Base-by-base conservation (phyloP, 2,888 invertebrate species). In the Melipona beecheii region DNA sequence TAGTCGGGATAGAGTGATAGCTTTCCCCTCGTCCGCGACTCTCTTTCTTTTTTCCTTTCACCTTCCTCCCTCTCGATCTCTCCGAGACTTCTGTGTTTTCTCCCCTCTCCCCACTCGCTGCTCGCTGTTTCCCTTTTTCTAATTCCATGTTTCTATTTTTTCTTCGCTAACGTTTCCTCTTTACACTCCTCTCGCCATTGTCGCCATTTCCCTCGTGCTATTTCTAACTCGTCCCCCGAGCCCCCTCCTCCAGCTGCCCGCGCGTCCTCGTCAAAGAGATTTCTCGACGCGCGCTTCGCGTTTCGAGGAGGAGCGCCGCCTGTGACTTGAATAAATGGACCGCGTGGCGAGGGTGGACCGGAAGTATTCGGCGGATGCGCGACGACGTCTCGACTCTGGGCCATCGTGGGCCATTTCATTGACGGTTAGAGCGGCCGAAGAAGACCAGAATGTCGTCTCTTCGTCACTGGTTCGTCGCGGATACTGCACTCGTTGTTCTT, bases 271-370 rank as follows among this genome's bases (percentile, higher is more conserved):
- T 75, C 76, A 71, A 74, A 79, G 74, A 19, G 56, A 73, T 75
- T 56, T 66, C 60, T 58, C 50, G 31, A 50, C 58, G 62, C 31
- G 62, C 31, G 50, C 21, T 4, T 56, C 72, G 77, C 86, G 80
- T 89, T 90, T 86, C 87, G 77, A 89, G 82, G 78, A 83, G 81
- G 71, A 85, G 83, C 80, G 74, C 85, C 86, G 83, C 86, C 88
- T 89, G 87, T 88, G 90, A 92, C 92, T 92, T 90, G 91, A 92
- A 93, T 93, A 93, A 92, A 92, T 92, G 90, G 90, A 85, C 81
- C 80, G 62, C 80, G 81, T 68, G 68, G 71, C 66, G 69, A 60
- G 6, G 68, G 60, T 21, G 68, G 36, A 56, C 64, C 60, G 36
- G 76, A 64, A 78, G 62, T 75, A 77, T 72, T 65, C 60, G 64